These are phyloP conservation scores for Drosophila mojavensis DNA, from an alignment of 1,140 invertebrate species.

Conservation along the genomic window DNA sequence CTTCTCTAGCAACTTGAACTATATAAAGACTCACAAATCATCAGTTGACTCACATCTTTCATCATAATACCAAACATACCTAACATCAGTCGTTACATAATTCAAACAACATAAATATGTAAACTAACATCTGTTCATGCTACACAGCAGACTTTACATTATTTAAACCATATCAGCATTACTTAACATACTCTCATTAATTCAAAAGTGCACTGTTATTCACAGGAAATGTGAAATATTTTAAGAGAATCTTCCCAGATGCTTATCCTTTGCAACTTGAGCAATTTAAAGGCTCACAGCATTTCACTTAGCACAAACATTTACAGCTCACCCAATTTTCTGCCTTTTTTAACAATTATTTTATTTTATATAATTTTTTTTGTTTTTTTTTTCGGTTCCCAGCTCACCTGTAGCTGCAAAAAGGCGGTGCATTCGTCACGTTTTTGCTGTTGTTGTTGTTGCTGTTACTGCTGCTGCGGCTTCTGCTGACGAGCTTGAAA, in stretches of 20 bases:
- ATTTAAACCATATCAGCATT: background rate
- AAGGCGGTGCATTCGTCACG: constrained; percentile 64
- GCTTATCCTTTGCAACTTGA: background rate
- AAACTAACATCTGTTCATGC: no score
- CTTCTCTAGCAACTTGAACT: no score
- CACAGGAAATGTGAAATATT: background rate
- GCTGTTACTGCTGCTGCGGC: background rate
- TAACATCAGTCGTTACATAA: no score
- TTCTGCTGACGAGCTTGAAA: background rate
- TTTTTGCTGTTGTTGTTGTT: constrained; percentile 44
- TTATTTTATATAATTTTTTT: background rate
- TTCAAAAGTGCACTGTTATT: background rate
- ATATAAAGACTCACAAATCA: no score
- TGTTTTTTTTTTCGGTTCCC: background rate
- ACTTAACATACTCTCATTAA: background rate
- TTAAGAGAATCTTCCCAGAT: no score
- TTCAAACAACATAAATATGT: no score
- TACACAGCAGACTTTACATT: no score
- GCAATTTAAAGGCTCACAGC: background rate
- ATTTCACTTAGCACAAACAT: constrained; percentile 18
- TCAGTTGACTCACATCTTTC: no score
- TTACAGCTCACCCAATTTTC: constrained; percentile 37
- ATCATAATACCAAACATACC: no score
- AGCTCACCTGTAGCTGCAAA: constrained; percentile 8
- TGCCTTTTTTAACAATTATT: constrained; percentile 21